Evolutionary conservation across 2,113 vertebrate genomes (phyloP).

Genomic region (Dolichallabes microphthalmus): DNA sequence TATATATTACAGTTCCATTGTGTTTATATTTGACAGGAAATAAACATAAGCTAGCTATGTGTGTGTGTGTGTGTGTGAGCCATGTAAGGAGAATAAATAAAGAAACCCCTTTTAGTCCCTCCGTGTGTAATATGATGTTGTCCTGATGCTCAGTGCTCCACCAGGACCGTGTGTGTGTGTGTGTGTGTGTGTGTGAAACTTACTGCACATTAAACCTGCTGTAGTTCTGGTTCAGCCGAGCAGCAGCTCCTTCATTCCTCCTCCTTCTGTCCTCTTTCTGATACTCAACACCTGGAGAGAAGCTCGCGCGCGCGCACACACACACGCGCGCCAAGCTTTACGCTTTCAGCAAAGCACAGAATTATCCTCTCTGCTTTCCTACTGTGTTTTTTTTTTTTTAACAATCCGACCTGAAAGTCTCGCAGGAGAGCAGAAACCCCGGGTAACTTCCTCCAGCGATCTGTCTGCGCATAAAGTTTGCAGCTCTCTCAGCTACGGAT

Average conservation of each 20-base stretch:
- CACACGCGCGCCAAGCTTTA: not conserved
- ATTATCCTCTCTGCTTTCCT: not conserved
- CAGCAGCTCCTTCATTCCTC: conserved; percentile 2
- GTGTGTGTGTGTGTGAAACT: not conserved
- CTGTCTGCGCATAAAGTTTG: conserved; percentile 10
- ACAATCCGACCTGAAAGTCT: not conserved
- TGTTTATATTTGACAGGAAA: not conserved
- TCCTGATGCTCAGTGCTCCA: not conserved
- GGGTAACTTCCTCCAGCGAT: not conserved
- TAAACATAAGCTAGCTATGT: not conserved
- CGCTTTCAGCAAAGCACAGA: too few species aligned
- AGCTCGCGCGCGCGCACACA: not conserved
- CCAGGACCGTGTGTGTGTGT: not conserved
- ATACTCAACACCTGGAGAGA: not conserved
- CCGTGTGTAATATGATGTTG: not conserved
- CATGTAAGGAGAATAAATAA: not conserved
- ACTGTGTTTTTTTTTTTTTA: too few species aligned
- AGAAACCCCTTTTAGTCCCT: not conserved
- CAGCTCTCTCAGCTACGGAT: not conserved
- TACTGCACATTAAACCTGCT: conserved; percentile 1
- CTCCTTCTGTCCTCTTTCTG: not conserved
- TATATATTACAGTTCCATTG: too few species aligned
- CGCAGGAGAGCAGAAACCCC: not conserved
- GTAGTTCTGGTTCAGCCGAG: not conserved
- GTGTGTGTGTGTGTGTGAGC: not conserved